phyloP scores from a whole-genome alignment of 2,797 vertebrate genomes.

The Rhadinocentrus ornatus region DNA sequence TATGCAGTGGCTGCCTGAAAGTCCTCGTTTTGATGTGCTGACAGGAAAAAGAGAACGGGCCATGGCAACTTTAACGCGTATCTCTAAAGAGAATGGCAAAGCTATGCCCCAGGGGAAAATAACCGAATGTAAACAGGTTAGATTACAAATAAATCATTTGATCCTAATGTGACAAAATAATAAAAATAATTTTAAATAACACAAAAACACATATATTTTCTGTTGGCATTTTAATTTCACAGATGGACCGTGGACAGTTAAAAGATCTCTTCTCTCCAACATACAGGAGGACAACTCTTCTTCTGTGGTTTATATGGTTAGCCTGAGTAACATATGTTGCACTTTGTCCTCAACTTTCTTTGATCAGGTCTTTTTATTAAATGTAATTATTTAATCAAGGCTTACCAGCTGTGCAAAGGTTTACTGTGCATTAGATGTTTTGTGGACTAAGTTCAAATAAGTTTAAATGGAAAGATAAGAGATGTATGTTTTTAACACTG shows the following conservation, averaged over 20 bases:
- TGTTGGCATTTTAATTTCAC: constrained; percentile 35
- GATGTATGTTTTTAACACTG: background rate
- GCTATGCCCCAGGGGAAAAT: constrained; percentile 87
- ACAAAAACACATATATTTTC: background rate
- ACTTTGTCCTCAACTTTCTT: background rate
- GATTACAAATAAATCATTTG: background rate
- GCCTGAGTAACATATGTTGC: constrained; percentile 41
- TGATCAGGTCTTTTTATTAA: constrained; percentile 1
- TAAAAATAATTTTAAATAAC: background rate
- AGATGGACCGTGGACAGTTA: constrained; percentile 87
- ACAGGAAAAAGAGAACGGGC: constrained; percentile 87
- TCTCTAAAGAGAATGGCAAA: constrained; percentile 88
- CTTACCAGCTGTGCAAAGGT: background rate
- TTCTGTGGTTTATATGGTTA: constrained; percentile 95
- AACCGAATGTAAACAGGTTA: constrained; percentile 83
- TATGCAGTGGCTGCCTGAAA: constrained; percentile 92
- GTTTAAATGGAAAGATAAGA: background rate
- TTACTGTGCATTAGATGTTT: background rate
- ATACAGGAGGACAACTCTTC: constrained; percentile 87
- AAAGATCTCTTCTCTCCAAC: constrained; percentile 87
- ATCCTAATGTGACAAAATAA: background rate
- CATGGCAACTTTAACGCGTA: constrained; percentile 83
- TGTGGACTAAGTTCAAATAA: background rate
- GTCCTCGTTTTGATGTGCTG: constrained; percentile 90
- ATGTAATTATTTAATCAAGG: constrained; percentile 1